Evolutionary conservation across 2,113 vertebrate species (phyloP), one percentile per base, ranked within the genome.

Genomic region (Loxodonta africana): DNA sequence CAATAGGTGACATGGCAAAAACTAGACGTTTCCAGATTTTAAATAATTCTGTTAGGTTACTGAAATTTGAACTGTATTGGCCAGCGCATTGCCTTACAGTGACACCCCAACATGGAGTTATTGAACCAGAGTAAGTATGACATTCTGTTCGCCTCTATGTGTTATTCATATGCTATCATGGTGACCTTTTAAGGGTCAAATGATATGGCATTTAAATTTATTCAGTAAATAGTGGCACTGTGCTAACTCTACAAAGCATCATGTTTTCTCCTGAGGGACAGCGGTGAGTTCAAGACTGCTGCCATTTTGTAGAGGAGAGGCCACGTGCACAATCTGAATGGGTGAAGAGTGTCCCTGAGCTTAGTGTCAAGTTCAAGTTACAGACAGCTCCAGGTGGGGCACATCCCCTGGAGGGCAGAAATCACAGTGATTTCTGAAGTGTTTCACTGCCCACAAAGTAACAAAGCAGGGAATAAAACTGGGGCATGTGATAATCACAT

Each of bases 81-180:
- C 99, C 99, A 6, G 99, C 99, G 83, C 99, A 99, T 97, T 99
- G 99, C 95, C 99, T 99, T 82, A 99, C 99, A 37, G 98, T 99
- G 97, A 99, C 99, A 12, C 99, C 99, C 44, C 99, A 99, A 60
- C 99, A 99, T 76, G 99, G 99, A 95, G 90, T 98, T 89, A 97
- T 99, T 5, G 98, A 99, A 69, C 99, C 99, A 80, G 96, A 99
- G 99, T 99, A 99, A 98, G 99, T 98, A 81, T 76, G 30, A 80
- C 86, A 86, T 78, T 78, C 87, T 86, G 4, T 2, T 91, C 91
- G 95, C 51, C 6, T 96, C 84, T 51, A 11, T 60, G 7, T 93
- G 14, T 82, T 48, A 0, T 0, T 93, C 23, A 93, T 10, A 63
- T 83, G 30, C 30, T 60, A 8, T 73, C 8, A 0, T 76, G 53